These are phyloP conservation scores for Thereva unica DNA, from an alignment of 2,888 invertebrate genomes.

Conservation along the genomic window DNA sequence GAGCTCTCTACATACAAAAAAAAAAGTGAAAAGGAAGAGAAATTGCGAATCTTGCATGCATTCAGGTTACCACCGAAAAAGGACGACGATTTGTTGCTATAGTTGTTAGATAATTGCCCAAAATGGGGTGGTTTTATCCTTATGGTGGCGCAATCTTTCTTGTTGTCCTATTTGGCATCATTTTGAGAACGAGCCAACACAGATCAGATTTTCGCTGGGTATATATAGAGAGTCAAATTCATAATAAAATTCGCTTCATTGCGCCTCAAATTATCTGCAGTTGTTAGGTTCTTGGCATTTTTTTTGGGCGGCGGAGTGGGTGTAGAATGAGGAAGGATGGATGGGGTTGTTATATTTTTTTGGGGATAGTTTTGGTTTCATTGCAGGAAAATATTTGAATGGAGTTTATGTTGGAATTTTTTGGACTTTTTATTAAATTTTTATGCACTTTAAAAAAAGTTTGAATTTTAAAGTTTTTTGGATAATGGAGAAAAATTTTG, in stretches of 20 bases:
- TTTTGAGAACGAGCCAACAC: slow-evolving; percentile 15
- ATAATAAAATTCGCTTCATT: slow-evolving; percentile 31
- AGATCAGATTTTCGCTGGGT: slow-evolving; percentile 17
- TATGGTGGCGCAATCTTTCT: slow-evolving; percentile 13
- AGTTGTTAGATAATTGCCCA: slow-evolving; percentile 33
- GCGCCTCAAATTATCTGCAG: slow-evolving; percentile 32
- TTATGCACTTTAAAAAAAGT: too few relatives aligned
- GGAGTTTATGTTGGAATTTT: too few relatives aligned
- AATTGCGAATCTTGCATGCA: background rate
- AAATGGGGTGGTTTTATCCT: background rate
- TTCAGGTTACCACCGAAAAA: slow-evolving; percentile 6
- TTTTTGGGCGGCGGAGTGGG: background rate
- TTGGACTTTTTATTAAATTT: too few relatives aligned
- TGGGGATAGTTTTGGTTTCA: too few relatives aligned
- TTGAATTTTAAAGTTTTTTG: too few relatives aligned
- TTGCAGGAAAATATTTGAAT: too few relatives aligned
- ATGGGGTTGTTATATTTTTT: too few relatives aligned
- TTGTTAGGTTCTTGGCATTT: slow-evolving; percentile 21
- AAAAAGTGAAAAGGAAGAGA: too few relatives aligned
- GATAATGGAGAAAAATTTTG: too few relatives aligned
- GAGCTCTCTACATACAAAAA: too few relatives aligned
- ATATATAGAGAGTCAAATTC: slow-evolving; percentile 13
- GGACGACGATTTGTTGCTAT: slow-evolving; percentile 34
- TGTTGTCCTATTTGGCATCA: slow-evolving; percentile 14
- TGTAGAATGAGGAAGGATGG: too few relatives aligned